Conservation (phyloP, 2,888 invertebrate species). For the Agriopis leucophaearia region DNA sequence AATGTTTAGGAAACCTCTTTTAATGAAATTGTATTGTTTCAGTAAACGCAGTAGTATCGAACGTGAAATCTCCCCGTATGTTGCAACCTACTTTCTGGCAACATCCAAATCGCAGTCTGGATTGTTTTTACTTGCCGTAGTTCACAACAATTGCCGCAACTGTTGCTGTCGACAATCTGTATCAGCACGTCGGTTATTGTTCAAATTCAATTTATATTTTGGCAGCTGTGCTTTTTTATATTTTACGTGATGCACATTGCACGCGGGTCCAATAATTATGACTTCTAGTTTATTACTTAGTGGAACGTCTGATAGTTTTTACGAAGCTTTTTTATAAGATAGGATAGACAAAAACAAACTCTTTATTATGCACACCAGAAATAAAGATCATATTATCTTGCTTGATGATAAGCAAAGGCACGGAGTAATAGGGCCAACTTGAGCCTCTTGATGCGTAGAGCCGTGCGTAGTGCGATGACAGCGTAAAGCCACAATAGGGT, state of each 20-base stretch:
- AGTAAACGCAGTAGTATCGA: background rate
- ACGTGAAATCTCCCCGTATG: conserved; percentile 37
- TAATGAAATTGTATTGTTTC: background rate
- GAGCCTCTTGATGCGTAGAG: too few species aligned
- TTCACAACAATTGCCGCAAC: conserved; percentile 62
- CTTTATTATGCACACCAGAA: too few species aligned
- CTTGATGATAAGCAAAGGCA: too few species aligned
- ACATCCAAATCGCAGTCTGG: conserved; percentile 59
- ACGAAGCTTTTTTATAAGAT: too few species aligned
- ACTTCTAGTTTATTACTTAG: background rate
- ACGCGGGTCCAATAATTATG: background rate
- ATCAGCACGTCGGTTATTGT: conserved; percentile 30
- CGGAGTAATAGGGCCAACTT: too few species aligned
- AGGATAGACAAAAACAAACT: too few species aligned
- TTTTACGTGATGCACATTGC: background rate
- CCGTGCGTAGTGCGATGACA: too few species aligned
- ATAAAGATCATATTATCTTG: too few species aligned
- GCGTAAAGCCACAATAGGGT: too few species aligned
- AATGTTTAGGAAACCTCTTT: background rate
- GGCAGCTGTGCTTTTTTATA: conserved; percentile 9
- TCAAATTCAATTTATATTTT: conserved; percentile 30
- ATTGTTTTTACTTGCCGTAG: conserved; percentile 65
- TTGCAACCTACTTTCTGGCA: conserved; percentile 60
- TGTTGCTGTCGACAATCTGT: conserved; percentile 56
- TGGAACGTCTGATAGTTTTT: too few species aligned